Evolutionary conservation across 2,888 invertebrate species (phyloP).

Genomic region (Nephrocerus scutellatus): DNA sequence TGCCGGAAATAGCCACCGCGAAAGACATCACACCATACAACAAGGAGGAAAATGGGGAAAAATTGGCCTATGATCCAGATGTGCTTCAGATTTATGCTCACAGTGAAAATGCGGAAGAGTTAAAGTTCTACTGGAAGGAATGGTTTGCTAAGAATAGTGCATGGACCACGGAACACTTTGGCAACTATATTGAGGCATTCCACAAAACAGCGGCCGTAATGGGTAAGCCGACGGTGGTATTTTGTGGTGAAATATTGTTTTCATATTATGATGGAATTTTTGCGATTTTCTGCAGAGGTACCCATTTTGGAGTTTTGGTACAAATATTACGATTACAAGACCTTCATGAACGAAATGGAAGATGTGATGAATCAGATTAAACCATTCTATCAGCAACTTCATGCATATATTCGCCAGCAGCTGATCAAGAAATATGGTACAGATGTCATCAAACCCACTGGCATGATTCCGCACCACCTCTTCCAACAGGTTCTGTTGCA

Average conservation of each 20-base stretch:
- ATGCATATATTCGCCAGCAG: slow-evolving; percentile 67
- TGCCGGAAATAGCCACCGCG: no score
- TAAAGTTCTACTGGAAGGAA: slow-evolving; percentile 66
- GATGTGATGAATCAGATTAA: slow-evolving; percentile 62
- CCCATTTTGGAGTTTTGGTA: slow-evolving; percentile 19
- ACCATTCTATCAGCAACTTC: slow-evolving; percentile 70
- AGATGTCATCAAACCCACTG: slow-evolving; percentile 53
- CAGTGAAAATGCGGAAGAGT: slow-evolving; percentile 55
- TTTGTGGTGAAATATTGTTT: neutral
- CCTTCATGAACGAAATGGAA: slow-evolving; percentile 59
- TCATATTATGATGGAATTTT: neutral
- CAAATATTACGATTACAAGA: slow-evolving; percentile 50
- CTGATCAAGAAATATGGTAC: slow-evolving; percentile 62
- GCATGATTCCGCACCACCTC: slow-evolving; percentile 67
- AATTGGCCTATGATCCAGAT: slow-evolving; percentile 18
- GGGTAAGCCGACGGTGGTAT: slow-evolving; percentile 44
- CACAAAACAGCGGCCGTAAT: slow-evolving; percentile 63
- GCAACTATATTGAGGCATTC: slow-evolving; percentile 55
- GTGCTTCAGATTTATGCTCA: slow-evolving; percentile 16
- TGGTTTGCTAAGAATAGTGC: slow-evolving; percentile 58
- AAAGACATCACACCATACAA: no score
- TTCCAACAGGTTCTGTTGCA: slow-evolving; percentile 49
- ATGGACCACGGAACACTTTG: slow-evolving; percentile 46
- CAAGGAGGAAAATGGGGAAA: no score
- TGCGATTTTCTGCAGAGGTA: slow-evolving; percentile 5